These are phyloP conservation scores for Columba guinea DNA, from an alignment of 2,797 vertebrate genomes.

Conservation along the genomic window DNA sequence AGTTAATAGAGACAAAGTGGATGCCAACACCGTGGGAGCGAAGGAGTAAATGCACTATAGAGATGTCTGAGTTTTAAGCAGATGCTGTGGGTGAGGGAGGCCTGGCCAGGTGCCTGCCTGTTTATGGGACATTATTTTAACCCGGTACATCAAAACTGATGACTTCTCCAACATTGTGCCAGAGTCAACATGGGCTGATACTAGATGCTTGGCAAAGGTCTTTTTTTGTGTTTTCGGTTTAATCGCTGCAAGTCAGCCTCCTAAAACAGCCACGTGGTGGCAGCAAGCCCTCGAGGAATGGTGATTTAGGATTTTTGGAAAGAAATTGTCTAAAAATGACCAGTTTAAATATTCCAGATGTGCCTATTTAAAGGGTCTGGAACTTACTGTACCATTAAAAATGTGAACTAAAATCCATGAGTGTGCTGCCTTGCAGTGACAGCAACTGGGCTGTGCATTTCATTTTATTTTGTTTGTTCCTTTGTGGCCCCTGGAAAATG, in stretches of 20 bases:
- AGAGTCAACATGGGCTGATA: neutral
- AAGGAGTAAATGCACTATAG: neutral
- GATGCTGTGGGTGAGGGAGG: neutral
- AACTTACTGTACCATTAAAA: neutral
- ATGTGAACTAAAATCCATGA: neutral
- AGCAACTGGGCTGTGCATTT: neutral
- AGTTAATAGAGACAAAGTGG: neutral
- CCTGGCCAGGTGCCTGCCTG: neutral
- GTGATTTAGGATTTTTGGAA: neutral
- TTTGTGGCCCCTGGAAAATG: neutral
- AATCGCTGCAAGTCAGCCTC: neutral
- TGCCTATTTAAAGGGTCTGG: neutral
- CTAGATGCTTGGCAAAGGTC: neutral
- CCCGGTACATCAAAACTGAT: neutral
- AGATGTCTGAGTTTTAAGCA: neutral
- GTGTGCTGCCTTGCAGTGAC: neutral
- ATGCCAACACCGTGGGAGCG: neutral
- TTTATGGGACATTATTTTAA: neutral
- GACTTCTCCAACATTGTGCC: neutral
- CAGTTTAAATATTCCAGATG: neutral
- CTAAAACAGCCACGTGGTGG: slow-evolving; percentile 65
- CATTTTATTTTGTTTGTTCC: neutral
- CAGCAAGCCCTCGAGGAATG: slow-evolving; percentile 59
- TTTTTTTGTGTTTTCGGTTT: neutral
- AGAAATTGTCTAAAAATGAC: neutral